phyloP scores from a whole-genome alignment of 2,888 invertebrate species.

The Stratiomys singularior region DNA sequence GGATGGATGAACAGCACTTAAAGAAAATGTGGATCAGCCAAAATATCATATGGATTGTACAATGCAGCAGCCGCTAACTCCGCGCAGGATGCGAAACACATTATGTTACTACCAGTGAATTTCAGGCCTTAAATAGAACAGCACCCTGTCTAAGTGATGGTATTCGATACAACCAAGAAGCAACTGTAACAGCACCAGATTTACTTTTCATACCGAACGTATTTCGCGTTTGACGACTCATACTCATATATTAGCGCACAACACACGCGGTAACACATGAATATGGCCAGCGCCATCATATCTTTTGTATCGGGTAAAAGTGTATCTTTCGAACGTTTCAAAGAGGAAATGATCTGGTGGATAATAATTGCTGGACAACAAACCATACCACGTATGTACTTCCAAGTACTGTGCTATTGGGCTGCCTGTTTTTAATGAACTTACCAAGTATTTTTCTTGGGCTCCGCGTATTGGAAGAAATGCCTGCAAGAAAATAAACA shows the following conservation, averaged over 20 bases:
- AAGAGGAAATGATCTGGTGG: too few species aligned
- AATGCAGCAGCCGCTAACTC: too few species aligned
- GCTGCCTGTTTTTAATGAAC: background rate
- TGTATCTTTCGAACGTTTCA: background rate
- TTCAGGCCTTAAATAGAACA: slow-evolving; percentile 21
- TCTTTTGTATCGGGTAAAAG: background rate
- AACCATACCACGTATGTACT: too few species aligned
- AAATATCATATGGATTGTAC: too few species aligned
- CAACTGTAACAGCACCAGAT: background rate
- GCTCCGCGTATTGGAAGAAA: too few species aligned
- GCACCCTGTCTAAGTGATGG: background rate
- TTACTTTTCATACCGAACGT: slow-evolving; percentile 15
- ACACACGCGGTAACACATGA: too few species aligned
- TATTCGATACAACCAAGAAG: background rate
- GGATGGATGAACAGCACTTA: background rate
- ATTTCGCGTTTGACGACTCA: background rate
- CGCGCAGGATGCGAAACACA: background rate
- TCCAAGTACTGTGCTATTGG: too few species aligned
- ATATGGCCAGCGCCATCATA: too few species aligned
- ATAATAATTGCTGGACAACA: too few species aligned
- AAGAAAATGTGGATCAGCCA: background rate
- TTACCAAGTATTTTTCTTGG: background rate
- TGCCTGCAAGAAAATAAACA: too few species aligned
- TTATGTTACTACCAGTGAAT: background rate
- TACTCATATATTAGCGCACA: background rate